Evolutionary conservation across 2,888 invertebrate genomes (phyloP), one percentile per base, ranked within the genome.

Genomic region (Hemistola chrysoprasaria): DNA sequence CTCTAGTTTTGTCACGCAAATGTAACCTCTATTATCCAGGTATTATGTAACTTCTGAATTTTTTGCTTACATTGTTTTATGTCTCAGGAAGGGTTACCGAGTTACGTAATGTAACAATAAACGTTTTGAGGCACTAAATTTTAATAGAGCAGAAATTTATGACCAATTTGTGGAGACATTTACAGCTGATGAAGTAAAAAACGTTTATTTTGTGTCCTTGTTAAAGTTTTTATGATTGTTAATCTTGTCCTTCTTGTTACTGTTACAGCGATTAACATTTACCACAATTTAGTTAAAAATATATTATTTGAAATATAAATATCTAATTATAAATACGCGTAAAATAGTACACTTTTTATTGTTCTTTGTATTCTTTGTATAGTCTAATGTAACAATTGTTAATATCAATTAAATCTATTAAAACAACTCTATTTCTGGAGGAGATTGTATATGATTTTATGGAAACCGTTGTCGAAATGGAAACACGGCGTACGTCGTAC

Each of bases 91-190:
- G 81, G 81, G 84, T 83, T 83, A 81, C 83, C 71, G 61, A 73
- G 75, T 81, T 81, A 83, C 80, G 80, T 77, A 81, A 82, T 73
- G 65, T 71, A 69, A 78, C 76, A 75, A 78, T 81, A 80, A 85
- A 81, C 75, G 73, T 72, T 80, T 81, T 72, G 73, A 73, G 71
- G 65, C 60, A 73, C 79, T 83, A 80, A 80, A 80, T 83, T 84
- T 83, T 82, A 83, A 85, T 84, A 82, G 81, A 76, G 72, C 73
- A 76, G 70, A 80, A 81, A 78, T 85, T 84, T 85, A 87, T 77
- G 66, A 65, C 65, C 80, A 68, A 74, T 83, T 83, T 78, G 78
- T 72, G 72, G 76, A 59, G 82, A 84, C 81, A 76, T 82, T 85
- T 85, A 85, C 77, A 78, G 74, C 73, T 76, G 77, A 79, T 75